Conservation (phyloP, 2,888 invertebrate species). For the Brachyptera risi region DNA sequence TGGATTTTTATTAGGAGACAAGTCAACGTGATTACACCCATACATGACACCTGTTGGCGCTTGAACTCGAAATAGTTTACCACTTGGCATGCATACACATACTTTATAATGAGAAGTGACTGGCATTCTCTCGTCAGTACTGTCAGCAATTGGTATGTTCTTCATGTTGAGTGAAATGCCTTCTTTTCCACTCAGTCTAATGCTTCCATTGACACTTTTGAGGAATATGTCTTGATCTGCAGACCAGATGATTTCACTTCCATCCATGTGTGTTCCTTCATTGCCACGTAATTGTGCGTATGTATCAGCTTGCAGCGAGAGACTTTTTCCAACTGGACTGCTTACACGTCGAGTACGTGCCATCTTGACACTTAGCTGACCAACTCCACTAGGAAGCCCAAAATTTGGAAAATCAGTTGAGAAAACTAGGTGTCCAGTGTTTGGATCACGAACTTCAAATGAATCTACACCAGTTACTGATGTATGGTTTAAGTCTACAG, state of each 20-base stretch:
- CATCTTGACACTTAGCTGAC: conserved; percentile 60
- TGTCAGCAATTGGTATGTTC: conserved; percentile 62
- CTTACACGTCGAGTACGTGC: conserved; percentile 68
- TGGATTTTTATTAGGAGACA: conserved; percentile 59
- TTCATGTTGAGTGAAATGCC: conserved; percentile 69
- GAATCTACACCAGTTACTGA: conserved; percentile 63
- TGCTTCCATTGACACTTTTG: conserved; percentile 70
- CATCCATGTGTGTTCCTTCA: conserved; percentile 71
- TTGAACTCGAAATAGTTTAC: conserved; percentile 74
- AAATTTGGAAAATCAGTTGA: conserved; percentile 71
- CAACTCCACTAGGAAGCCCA: conserved; percentile 63
- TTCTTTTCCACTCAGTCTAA: conserved; percentile 63
- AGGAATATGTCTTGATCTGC: conserved; percentile 77
- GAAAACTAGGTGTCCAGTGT: conserved; percentile 61
- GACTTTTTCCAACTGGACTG: conserved; percentile 65
- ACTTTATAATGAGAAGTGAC: conserved; percentile 70
- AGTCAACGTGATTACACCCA: conserved; percentile 58
- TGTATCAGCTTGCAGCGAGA: conserved; percentile 64
- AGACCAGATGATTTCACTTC: conserved; percentile 65
- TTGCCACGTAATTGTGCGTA: conserved; percentile 69
- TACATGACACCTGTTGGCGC: conserved; percentile 56
- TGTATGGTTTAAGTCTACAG: conserved; percentile 63
- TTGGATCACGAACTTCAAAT: conserved; percentile 65
- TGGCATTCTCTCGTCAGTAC: conserved; percentile 45
- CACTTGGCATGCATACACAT: conserved; percentile 87